Base-by-base conservation (phyloP, 2,888 invertebrate species). In the Notodonta ziczac region DNA sequence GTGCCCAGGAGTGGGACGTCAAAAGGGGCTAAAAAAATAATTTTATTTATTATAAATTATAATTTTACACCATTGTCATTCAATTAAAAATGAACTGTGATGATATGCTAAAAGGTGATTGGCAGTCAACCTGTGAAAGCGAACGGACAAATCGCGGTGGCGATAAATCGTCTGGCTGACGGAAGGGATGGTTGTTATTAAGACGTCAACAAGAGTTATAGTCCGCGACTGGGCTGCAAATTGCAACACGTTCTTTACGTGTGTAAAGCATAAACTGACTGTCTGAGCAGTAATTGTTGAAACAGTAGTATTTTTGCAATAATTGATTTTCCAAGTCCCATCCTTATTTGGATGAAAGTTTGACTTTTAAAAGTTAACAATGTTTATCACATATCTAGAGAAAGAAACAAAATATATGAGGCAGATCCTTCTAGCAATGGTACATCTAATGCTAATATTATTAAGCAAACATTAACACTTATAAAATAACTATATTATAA, bases 141-240 rank as follows among this genome's bases (percentile, higher is more conserved):
- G 50, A 60, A 56, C 51, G 51, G 56, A 48, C 52, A 39, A 66
- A 60, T 63, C 59, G 54, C 65, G 53, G 56, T 63, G 65, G 69
- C 72, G 65, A 82, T 85, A 83, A 82, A 84, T 85, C 80, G 74
- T 42, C 7, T 32, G 57, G 59, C 78, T 79, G 76, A 76, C 75
- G 72, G 80, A 78, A 78, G 77, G 76, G 72, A 73, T 73, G 73
- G 71, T 76, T 73, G 78, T 80, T 83, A 84, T 85, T 83, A 85
- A 83, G 79, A 80, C 77, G 79, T 84, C 84, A 78, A 71, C 74
- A 66, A 77, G 82, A 84, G 76, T 83, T 85, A 85, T 83, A 73
- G 82, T 79, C 72, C 66, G 67, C 63, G 66, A 71, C 67, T 69
- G 68, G 67, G 60, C 66, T 62, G 72, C 65, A 70, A 77, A 77